Base-by-base conservation (phyloP, 1,140 invertebrate species). In the Octopus bimaculoides region DNA sequence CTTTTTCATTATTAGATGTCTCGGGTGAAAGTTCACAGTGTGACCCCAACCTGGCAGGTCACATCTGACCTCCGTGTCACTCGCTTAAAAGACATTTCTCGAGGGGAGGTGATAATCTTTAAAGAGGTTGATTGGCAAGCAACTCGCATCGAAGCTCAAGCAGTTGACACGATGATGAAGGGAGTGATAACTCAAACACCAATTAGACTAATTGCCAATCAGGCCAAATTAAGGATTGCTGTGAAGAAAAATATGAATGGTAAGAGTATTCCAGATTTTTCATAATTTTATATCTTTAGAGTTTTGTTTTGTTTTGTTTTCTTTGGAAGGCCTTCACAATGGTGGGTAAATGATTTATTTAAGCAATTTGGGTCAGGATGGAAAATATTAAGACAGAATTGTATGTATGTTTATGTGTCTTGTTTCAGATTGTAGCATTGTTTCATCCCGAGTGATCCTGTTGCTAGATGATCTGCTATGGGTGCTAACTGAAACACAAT, bases 91-190 rank as follows among this genome's bases (percentile, higher is more conserved):
- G 97, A 98, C 88, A 92, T 94, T 9, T 93, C 94, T 76, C 93
- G 94, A 84, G 96, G 95, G 54, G 95, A 98, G 86, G 91, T 99
- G 81, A 91, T 99, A 77, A 95, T 99, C 87, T 99, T 99, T 91
- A 99, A 99, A 80, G 97, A 98, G 91, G 91, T 99, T 75, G 95
- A 96, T 87, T 99, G 98, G 98, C 97, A 99, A 91, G 97, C 96
- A 75, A 93, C 98, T 54, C 92, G 96, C 83, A 95, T 99, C 88
- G 97, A 99, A 91, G 97, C 97, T 1, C 95, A 87, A 78, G 88
- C 86, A 56, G 79, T 82, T 17, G 83, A 86, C 52, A 79, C 82
- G 10, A 80, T 81, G 41, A 80, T 71, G 20, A 79, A 81, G 71
- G 82, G 85, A 66, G 53, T 80, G 61, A 81, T 85, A 69, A 17